Percentiles rank a stretch among this genome's conserved stretches.
Conservation (phyloP, 2,113 vertebrate genomes). For the Heterotilapia buettikoferi region DNA sequence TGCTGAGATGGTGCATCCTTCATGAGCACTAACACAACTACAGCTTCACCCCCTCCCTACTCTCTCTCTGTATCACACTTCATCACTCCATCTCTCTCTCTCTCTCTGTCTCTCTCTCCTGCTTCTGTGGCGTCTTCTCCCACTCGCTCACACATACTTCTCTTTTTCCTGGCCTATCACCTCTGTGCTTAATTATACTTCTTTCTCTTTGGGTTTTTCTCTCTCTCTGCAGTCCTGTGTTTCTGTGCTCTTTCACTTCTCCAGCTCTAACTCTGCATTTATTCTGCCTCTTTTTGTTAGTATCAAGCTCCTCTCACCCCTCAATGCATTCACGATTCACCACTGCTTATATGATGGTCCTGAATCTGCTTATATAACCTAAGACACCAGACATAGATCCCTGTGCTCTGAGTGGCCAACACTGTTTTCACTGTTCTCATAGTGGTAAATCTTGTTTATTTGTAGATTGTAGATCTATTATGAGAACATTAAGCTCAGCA, state of each 20-base stretch:
- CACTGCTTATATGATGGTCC: neutral
- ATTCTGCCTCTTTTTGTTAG: constrained; percentile 21
- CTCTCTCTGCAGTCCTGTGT: neutral
- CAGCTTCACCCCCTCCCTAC: constrained; percentile 35
- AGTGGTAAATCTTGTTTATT: neutral
- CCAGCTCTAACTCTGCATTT: neutral
- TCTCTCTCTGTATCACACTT: constrained; percentile 29
- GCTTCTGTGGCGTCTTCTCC: constrained; percentile 31
- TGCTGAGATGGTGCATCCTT: constrained; percentile 34
- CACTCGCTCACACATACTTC: constrained; percentile 20
- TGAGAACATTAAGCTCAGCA: neutral
- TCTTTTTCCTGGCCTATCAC: constrained; percentile 34
- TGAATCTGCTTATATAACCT: constrained; percentile 40
- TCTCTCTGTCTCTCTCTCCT: constrained; percentile 12
- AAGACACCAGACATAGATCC: constrained; percentile 2
- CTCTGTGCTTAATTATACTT: constrained; percentile 16
- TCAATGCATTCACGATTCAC: constrained; percentile 9
- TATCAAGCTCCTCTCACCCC: constrained; percentile 21
- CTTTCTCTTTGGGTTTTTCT: neutral
- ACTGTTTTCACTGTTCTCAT: neutral
- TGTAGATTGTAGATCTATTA: neutral
- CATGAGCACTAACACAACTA: constrained; percentile 21
- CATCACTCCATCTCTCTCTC: constrained; percentile 16
- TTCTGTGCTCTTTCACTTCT: neutral
- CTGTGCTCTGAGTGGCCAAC: neutral